Evolutionary conservation across 2,797 vertebrate genomes (phyloP), one percentile per base, ranked within the genome.

Genomic region (Microctenopoma stevenorrisi): DNA sequence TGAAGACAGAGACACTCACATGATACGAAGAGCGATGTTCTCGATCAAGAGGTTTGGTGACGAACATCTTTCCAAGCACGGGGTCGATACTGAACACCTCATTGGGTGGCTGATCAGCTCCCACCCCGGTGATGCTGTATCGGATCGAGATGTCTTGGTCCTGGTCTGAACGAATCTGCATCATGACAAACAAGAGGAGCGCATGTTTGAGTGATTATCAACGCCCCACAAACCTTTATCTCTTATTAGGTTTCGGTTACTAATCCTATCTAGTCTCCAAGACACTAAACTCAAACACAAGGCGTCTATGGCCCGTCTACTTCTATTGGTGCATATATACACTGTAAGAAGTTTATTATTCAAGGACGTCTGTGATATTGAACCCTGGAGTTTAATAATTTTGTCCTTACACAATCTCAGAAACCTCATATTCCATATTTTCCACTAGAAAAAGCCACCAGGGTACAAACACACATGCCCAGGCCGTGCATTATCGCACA

Each of bases 21-120:
- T 98, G 96, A 82, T 98, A 98, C 37, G 97, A 98, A 7, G 97
- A 97, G 38, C 96, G 94, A 73, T 96, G 95, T 53, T 99, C 97
- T 51, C 97, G 91, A 88, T 99, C 96, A 82, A 99, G 95, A 0
- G 97, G 97, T 78, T 96, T 95, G 0, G 96, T 98, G 82, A 99
- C 97, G 0, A 96, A 97, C 97, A 99, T 97, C 72, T 96, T 95
- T 38, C 97, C 97, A 0, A 95, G 91, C 85, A 97, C 95, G 0
- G 97, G 96, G 86, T 98, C 96, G 3, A 99, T 99, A 78, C 90
- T 97, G 93, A 98, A 99, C 49, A 99, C 95, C 88, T 98, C 97
- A 72, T 96, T 98, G 0, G 97, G 97, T 0, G 97, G 97, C 79
- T 99, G 97, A 93, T 98, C 97, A 0, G 97, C 97, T 18, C 97